Base-by-base conservation (phyloP, 2,888 invertebrate genomes). In the Branchipolynoe longqiensis region DNA sequence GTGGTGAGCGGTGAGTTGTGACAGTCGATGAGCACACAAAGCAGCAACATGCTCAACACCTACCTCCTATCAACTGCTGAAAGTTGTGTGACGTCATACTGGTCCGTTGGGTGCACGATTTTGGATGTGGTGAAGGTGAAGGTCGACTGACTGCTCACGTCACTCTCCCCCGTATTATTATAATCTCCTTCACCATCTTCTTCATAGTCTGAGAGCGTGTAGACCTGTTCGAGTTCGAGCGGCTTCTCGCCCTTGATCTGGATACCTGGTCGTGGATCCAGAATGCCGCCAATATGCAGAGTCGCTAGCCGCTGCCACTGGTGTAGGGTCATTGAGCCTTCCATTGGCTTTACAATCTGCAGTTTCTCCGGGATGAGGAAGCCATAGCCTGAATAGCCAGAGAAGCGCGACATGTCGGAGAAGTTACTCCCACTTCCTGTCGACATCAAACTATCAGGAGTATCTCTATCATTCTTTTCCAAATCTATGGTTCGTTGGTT, bases 251-350 rank as follows among this genome's bases (percentile, higher is more conserved):
- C 93, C 84, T 92, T 92, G 93, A 84, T 97, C 97, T 87, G 96
- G 0, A 98, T 97, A 0, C 98, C 98, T 0, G 98, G 98, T 85
- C 98, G 95, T 87, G 97, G 97, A 90, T 98, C 98, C 86, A 99
- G 94, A 85, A 99, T 94, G 89, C 98, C 97, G 87, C 97, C 97
- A 92, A 98, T 95, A 82, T 97, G 97, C 14, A 99, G 99, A 83
- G 97, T 98, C 73, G 99, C 99, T 73, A 99, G 95, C 89, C 97
- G 97, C 85, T 97, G 97, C 99, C 99, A 99, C 89, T 98, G 97
- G 92, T 97, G 97, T 85, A 99, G 94, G 0, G 98, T 98, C 91
- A 97, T 96, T 0, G 98, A 98, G 14, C 93, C 94, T 92, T 94
- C 93, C 86, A 94, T 88, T 0, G 93, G 93, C 87, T 94, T 94